Conservation (phyloP, 2,888 invertebrate genomes). For the Drosophila cognata region DNA sequence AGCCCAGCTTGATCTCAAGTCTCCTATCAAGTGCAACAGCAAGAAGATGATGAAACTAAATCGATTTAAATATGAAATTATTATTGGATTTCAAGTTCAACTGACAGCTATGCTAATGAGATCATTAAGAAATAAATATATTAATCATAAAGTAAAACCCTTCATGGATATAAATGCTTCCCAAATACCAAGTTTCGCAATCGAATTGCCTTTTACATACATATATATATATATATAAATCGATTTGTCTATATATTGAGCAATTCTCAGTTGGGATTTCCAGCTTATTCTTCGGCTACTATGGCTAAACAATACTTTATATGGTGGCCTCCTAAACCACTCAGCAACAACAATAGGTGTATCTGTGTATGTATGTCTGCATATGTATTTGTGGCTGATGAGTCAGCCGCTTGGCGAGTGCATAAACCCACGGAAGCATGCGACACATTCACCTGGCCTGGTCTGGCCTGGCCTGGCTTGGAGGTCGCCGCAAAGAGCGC, state of each 20-base stretch:
- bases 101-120: not conserved
- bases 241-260: slow-evolving; percentile 12
- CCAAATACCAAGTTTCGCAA: slow-evolving; percentile 12
- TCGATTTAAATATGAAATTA: not conserved
- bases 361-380: not conserved
- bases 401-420: slow-evolving; percentile 42
- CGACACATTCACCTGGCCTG: slow-evolving; percentile 48
- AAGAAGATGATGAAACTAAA: not conserved
- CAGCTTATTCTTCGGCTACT: slow-evolving; percentile 19
- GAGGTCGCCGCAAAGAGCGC: slow-evolving; percentile 45
- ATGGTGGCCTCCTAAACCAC: slow-evolving; percentile 54
- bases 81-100: not conserved
- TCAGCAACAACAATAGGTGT: slow-evolving; percentile 23
- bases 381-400: slow-evolving; percentile 21
- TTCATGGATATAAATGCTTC: not conserved
- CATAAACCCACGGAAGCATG: slow-evolving; percentile 25
- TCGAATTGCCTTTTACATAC: slow-evolving; percentile 10
- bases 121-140: not conserved
- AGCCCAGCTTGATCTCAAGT: not conserved
- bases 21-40: not conserved
- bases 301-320: slow-evolving; percentile 26
- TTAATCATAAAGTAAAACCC: not conserved
- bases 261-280: slow-evolving; percentile 9
- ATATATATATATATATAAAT: slow-evolving; percentile 1
- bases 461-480: slow-evolving; percentile 24